Percentiles rank a stretch among this genome's conserved stretches.
Conservation (phyloP, 2,113 vertebrate genomes). For the Indicator maculatus region DNA sequence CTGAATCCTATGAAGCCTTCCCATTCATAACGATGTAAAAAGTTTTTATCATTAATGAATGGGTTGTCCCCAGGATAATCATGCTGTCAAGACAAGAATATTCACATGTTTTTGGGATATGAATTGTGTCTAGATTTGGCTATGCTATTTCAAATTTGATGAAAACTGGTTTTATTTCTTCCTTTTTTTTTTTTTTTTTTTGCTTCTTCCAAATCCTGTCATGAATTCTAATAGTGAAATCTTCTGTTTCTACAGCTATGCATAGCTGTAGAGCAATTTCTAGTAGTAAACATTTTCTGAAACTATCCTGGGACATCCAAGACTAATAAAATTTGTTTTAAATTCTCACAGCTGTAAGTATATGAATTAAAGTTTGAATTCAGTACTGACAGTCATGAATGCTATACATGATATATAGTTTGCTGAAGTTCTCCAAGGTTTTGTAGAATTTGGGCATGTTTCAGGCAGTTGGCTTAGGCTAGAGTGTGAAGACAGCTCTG, state of each 20-base stretch:
- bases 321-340: not conserved
- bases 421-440: not conserved
- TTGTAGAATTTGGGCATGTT: not conserved
- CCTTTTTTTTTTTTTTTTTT: not conserved
- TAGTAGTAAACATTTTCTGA: not conserved
- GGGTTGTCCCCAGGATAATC: not conserved
- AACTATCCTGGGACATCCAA: not conserved
- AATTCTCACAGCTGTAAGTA: not conserved
- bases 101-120: not conserved
- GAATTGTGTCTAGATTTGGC: not conserved
- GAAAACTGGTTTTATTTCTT: not conserved
- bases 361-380: not conserved
- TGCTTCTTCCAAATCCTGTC: not conserved
- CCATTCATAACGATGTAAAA: not conserved
- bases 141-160: not conserved
- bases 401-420: not conserved
- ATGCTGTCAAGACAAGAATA: not conserved
- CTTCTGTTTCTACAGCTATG: not conserved
- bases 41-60: not conserved
- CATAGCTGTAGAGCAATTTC: not conserved
- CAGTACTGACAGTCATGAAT: not conserved
- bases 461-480: not conserved
- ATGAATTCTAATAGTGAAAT: not conserved
- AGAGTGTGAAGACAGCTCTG: not conserved
- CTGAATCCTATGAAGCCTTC: not conserved